Conservation (phyloP, 2,888 invertebrate species). For the Apotomis turbidana region DNA sequence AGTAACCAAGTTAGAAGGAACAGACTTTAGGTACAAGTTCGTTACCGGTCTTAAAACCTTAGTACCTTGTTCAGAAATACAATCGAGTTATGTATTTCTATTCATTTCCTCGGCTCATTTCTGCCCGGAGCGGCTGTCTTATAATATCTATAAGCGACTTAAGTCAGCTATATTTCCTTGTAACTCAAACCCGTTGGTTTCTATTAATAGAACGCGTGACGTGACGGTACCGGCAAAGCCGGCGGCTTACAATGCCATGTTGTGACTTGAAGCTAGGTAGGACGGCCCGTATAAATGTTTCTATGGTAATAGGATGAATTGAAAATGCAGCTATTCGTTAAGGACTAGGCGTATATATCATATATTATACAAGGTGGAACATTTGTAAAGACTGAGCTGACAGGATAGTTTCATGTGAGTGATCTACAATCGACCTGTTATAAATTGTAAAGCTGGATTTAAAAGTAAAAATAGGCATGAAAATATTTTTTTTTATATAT, state of each 20-base stretch:
- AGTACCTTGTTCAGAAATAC: background rate
- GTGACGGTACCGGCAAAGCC: slow-evolving; percentile 8
- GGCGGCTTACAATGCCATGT: slow-evolving; percentile 5
- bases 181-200: slow-evolving; percentile 7
- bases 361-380: too few species aligned
- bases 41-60: too few species aligned
- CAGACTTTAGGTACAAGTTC: too few species aligned
- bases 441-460: too few species aligned
- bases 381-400: too few species aligned
- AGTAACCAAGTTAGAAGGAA: too few species aligned
- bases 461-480: too few species aligned
- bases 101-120: slow-evolving; percentile 1
- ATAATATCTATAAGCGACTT: background rate
- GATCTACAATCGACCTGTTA: too few species aligned
- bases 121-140: background rate
- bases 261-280: slow-evolving; percentile 8
- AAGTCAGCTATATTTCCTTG: slow-evolving; percentile 13
- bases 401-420: too few species aligned
- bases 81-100: background rate
- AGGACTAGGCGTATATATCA: too few species aligned
- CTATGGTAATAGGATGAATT: slow-evolving; percentile 12
- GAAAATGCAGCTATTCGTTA: background rate
- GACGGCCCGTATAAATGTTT: slow-evolving; percentile 8
- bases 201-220: slow-evolving; percentile 21
- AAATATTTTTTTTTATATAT: too few species aligned